phyloP scores from a whole-genome alignment of 1,140 invertebrate genomes.

The Megathymus violae region DNA sequence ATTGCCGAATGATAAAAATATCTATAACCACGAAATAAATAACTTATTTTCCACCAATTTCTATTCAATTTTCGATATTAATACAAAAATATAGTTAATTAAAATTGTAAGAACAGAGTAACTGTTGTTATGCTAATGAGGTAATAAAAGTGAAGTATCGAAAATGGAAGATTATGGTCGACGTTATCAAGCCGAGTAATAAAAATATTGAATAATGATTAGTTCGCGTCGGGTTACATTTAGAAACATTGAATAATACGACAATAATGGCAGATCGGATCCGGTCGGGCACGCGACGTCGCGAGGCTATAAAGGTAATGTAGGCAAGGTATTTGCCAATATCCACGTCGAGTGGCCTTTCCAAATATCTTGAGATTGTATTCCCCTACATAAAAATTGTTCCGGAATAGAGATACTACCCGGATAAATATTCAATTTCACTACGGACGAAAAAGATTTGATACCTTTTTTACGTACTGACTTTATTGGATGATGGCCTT shows the following conservation, averaged over 20 bases:
- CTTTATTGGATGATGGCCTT: conserved; percentile 81
- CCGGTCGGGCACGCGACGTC: conserved; percentile 69
- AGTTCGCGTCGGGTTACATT: conserved; percentile 50
- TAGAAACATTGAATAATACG: conserved; percentile 70
- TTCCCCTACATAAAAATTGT: conserved; percentile 83
- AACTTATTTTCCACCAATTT: conserved; percentile 7
- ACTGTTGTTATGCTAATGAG: conserved; percentile 27
- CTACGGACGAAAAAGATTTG: conserved; percentile 81
- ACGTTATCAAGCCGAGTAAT: conserved; percentile 27
- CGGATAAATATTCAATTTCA: conserved; percentile 84
- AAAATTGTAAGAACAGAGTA: conserved; percentile 21
- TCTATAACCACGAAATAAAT: neutral
- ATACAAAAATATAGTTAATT: conserved; percentile 23
- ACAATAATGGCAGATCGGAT: conserved; percentile 74
- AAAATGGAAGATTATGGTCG: conserved; percentile 34
- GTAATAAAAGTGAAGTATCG: conserved; percentile 31
- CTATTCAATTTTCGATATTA: conserved; percentile 3
- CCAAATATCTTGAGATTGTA: conserved; percentile 81
- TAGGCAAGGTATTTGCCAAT: conserved; percentile 82
- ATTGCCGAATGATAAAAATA: neutral
- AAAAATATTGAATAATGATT: conserved; percentile 46
- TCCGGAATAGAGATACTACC: conserved; percentile 82
- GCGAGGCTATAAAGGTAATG: conserved; percentile 82
- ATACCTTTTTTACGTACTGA: conserved; percentile 79
- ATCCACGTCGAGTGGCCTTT: conserved; percentile 78